phyloP scores from a whole-genome alignment of 2,797 vertebrate genomes.

The Etheostoma perlongum region DNA sequence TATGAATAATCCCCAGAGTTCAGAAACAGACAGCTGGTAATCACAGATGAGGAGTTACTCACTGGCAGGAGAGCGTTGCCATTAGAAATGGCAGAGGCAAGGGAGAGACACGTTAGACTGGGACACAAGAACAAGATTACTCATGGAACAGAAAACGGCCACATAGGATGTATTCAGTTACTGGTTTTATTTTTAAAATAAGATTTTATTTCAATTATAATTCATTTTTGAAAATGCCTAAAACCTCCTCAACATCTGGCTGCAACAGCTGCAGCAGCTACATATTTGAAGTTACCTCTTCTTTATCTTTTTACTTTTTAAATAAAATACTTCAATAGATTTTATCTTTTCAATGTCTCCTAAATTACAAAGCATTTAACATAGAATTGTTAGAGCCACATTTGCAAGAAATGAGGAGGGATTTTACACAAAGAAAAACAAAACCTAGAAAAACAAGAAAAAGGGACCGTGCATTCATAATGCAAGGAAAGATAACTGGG shows the following conservation, averaged over 20 bases:
- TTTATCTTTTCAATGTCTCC: constrained; percentile 88
- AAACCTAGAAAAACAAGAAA: constrained; percentile 49
- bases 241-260: constrained; percentile 83
- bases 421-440: constrained; percentile 79
- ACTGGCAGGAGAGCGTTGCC: constrained; percentile 78
- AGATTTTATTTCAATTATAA: constrained; percentile 94
- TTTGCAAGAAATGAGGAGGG: constrained; percentile 88
- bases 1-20: constrained; percentile 83
- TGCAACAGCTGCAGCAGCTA: constrained; percentile 80
- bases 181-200: constrained; percentile 98
- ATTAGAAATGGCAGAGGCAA: constrained; percentile 78
- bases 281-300: constrained; percentile 76
- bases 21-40: constrained; percentile 81
- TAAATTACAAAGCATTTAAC: constrained; percentile 91
- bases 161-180: constrained; percentile 80
- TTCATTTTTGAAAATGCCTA: constrained; percentile 90
- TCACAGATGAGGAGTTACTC: constrained; percentile 84
- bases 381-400: constrained; percentile 77
- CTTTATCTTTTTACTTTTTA: constrained; percentile 81
- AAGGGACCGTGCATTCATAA: constrained; percentile 76
- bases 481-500: constrained; percentile 70
- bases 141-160: constrained; percentile 83
- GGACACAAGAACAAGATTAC: constrained; percentile 80
- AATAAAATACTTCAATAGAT: constrained; percentile 96
- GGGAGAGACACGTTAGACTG: constrained; percentile 77